Evolutionary conservation across 2,113 vertebrate genomes (phyloP).

Genomic region (Mastomys coucha): DNA sequence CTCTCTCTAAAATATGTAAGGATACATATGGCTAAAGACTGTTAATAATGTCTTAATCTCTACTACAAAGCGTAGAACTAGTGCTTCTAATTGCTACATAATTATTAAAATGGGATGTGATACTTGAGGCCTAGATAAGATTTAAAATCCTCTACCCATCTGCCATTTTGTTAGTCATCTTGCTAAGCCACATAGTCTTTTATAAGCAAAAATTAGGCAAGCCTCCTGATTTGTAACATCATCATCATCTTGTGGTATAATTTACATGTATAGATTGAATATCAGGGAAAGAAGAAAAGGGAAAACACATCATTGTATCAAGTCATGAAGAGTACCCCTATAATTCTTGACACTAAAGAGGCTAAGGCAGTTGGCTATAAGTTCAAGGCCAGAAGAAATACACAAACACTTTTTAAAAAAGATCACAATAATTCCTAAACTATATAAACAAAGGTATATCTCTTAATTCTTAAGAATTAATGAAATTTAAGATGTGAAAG

Average conservation of each 20-base stretch:
- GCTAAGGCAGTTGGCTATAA: not conserved
- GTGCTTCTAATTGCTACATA: not conserved
- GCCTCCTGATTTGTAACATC: not conserved
- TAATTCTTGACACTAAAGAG: not conserved
- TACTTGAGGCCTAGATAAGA: not conserved
- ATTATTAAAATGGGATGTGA: slow-evolving; percentile 42
- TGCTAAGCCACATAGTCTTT: not conserved
- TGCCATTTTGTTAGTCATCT: slow-evolving; percentile 18
- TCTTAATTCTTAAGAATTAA: not conserved
- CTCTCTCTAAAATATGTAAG: not conserved
- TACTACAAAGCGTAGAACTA: not conserved
- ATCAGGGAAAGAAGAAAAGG: not conserved
- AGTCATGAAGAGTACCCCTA: not conserved
- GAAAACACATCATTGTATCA: not conserved
- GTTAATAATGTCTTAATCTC: not conserved
- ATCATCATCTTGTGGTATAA: not conserved
- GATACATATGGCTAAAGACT: not conserved
- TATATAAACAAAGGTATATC: not conserved
- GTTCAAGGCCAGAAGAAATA: not conserved
- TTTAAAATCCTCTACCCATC: not conserved
- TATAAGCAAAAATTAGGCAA: not conserved
- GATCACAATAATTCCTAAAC: not conserved
- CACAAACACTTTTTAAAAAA: not conserved
- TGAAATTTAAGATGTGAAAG: not conserved
- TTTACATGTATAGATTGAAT: not conserved